These are phyloP conservation scores for Flabesymbios commensalis DNA, from an alignment of 2,888 invertebrate genomes.

Conservation along the genomic window DNA sequence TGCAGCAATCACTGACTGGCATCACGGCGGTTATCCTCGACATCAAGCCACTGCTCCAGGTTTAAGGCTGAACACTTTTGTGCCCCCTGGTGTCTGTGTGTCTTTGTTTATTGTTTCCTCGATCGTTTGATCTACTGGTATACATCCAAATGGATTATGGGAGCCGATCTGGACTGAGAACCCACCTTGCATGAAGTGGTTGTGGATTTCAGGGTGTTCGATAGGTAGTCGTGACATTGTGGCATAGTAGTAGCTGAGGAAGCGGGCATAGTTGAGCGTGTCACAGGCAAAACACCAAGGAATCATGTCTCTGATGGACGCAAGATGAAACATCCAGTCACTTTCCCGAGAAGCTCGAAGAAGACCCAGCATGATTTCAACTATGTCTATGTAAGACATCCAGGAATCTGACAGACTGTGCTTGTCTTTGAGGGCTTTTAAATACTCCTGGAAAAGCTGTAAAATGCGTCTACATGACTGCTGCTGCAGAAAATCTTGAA, in stretches of 20 bases:
- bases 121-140: constrained; percentile 28
- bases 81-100: constrained; percentile 18
- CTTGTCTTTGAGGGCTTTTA: no score
- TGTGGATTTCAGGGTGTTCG: constrained; percentile 12
- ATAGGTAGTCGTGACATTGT: constrained; percentile 26
- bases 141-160: constrained; percentile 29
- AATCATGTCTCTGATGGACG: constrained; percentile 24
- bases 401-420: no score
- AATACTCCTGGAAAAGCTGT: no score
- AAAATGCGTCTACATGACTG: no score
- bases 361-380: constrained; percentile 24
- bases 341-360: constrained; percentile 30
- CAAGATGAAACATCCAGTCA: constrained; percentile 31
- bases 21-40: no score
- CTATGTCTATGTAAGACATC: constrained; percentile 38
- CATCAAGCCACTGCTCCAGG: no score
- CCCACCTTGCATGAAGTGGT: constrained; percentile 11
- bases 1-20: no score
- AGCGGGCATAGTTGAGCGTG: constrained; percentile 33
- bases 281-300: constrained; percentile 39
- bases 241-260: no score
- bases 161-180: constrained; percentile 28
- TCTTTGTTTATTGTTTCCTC: constrained; percentile 19
- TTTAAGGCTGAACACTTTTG: no score
- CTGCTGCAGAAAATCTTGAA: no score